A percentile compares a stretch with the other conserved stretches of the same genome.
phyloP scores from a whole-genome alignment of 2,888 invertebrate genomes.

The Macropis europaea region DNA sequence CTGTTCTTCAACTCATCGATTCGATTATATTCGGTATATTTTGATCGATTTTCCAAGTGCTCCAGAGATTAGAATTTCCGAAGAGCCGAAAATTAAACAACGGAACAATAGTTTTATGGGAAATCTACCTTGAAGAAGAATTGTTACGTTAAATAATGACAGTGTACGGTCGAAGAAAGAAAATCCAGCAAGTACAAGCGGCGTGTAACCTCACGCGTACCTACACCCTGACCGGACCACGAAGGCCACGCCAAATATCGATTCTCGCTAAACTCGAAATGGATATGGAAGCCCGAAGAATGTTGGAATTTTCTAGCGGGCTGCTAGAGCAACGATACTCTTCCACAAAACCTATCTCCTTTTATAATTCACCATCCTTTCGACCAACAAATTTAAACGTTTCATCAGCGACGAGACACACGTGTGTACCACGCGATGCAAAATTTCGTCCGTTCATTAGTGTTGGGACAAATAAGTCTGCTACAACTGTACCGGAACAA shows the following conservation, averaged over 20 bases:
- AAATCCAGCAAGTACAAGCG: conserved; percentile 18
- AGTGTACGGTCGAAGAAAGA: conserved; percentile 6
- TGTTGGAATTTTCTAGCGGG: conserved; percentile 76
- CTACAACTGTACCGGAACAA: no score
- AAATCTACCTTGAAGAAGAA: background rate
- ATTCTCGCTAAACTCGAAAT: conserved; percentile 77
- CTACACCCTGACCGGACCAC: conserved; percentile 54
- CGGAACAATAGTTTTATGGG: no score
- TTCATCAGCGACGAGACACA: no score
- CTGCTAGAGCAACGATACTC: conserved; percentile 36
- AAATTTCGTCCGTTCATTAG: no score
- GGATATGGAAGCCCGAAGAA: conserved; percentile 78
- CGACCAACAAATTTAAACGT: background rate
- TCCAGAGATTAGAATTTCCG: no score
- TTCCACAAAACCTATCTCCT: background rate
- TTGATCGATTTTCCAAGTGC: no score
- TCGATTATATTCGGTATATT: no score
- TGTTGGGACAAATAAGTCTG: no score
- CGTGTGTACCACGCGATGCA: no score
- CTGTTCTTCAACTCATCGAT: no score
- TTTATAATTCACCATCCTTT: background rate
- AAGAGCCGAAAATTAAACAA: no score
- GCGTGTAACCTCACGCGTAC: conserved; percentile 47
- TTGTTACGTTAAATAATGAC: background rate
- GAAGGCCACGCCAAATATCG: conserved; percentile 71